Evolutionary conservation across 2,797 vertebrate species (phyloP), one percentile per base, ranked within the genome.

Genomic region (Remorina albescens): DNA sequence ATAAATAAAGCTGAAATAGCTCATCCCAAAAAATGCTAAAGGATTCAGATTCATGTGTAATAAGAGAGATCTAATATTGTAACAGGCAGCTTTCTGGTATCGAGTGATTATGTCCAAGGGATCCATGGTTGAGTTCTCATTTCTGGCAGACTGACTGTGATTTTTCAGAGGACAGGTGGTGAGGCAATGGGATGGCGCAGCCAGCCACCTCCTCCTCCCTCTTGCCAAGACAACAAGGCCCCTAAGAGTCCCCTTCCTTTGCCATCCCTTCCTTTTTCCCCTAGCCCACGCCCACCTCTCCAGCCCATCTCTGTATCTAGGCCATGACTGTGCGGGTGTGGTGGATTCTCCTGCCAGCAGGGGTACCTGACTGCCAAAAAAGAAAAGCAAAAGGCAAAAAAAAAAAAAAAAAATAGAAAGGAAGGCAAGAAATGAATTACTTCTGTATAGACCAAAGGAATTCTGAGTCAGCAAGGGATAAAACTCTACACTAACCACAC

Each of bases 121-220:
- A 81, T 64, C 65, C 78, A 63, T 64, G 78, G 72, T 58, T 47
- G 69, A 76, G 57, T 80, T 87, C 79, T 73, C 26, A 71, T 86
- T 73, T 74, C 74, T 86, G 88, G 86, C 83, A 79, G 71, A 51
- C 55, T 37, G 58, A 64, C 44, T 66, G 74, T 73, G 65, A 44
- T 81, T 85, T 81, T 85, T 87, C 61, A 46, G 86, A 64, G 81
- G 89, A 93, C 93, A 94, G 93, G 92, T 94, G 93, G 93, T 81
- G 72, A 85, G 91, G 86, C 92, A 82, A 88, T 86, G 84, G 89
- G 91, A 91, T 63, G 75, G 90, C 89, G 9, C 89, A 88, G 88
- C 76, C 89, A 80, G 89, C 64, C 79, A 84, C 86, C 89, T 87
- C 82, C 81, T 89, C 83, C 85, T 69, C 68, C 75, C 72, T 83